Evolutionary conservation across 2,888 invertebrate species (phyloP).

Genomic region (Helobdella robusta): DNA sequence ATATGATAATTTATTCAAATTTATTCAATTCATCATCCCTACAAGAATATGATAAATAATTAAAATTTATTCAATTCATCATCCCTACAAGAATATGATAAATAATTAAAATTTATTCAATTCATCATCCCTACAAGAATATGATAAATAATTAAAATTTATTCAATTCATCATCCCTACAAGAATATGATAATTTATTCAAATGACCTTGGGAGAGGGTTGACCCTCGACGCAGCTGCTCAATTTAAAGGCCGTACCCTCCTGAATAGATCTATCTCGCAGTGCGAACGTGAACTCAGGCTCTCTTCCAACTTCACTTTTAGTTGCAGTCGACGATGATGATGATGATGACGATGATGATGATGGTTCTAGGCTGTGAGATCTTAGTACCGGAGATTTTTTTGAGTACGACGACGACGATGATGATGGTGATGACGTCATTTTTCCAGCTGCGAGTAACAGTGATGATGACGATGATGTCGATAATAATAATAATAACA

Average conservation of each 20-base stretch:
- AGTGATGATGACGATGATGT: neutral
- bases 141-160: too few species aligned
- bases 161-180: too few species aligned
- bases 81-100: too few species aligned
- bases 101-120: too few species aligned
- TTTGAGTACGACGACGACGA: too few species aligned
- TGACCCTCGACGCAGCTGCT: slow-evolving; percentile 9
- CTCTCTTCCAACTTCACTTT: neutral
- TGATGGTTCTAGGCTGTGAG: neutral
- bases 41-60: too few species aligned
- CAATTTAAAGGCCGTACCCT: slow-evolving; percentile 6
- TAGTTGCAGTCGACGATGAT: slow-evolving; percentile 1
- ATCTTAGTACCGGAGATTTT: neutral
- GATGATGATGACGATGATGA: neutral
- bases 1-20: too few species aligned
- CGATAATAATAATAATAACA: neutral
- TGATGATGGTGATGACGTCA: too few species aligned
- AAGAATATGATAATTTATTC: too few species aligned
- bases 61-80: too few species aligned
- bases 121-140: too few species aligned
- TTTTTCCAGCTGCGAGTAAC: neutral
- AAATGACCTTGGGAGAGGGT: slow-evolving; percentile 1
- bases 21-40: too few species aligned
- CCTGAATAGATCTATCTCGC: slow-evolving; percentile 11
- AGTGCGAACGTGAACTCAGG: slow-evolving; percentile 12